These are phyloP conservation scores for Nylanderia fulva DNA, from an alignment of 1,140 invertebrate genomes.

Conservation along the genomic window DNA sequence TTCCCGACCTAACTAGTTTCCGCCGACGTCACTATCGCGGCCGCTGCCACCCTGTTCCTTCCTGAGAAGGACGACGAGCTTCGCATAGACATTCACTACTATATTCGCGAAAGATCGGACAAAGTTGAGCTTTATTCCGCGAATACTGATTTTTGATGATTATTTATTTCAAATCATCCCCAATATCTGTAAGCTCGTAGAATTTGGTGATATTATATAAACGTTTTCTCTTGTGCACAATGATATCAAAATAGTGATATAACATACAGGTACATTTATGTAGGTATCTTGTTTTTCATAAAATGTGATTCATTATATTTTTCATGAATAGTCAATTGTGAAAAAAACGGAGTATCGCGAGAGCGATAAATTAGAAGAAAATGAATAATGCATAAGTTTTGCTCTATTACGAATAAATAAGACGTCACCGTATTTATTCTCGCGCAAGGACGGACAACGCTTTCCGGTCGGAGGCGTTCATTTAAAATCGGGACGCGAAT, in stretches of 20 bases:
- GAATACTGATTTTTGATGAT: not conserved
- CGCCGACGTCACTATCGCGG: constrained; percentile 43
- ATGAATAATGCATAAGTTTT: not conserved
- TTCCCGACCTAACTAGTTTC: constrained; percentile 62
- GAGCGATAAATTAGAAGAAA: not conserved
- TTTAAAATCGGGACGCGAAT: constrained; percentile 52
- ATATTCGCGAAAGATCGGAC: not conserved
- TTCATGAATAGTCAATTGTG: not conserved
- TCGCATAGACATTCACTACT: not conserved
- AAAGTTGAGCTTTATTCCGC: not conserved
- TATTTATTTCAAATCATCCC: not conserved
- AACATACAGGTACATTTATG: not conserved
- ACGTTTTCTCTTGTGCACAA: too few relatives aligned
- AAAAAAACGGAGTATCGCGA: not conserved
- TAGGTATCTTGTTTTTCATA: not conserved
- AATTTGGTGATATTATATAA: not conserved
- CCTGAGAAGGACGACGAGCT: not conserved
- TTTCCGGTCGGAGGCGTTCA: not conserved
- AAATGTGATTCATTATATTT: not conserved
- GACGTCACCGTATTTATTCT: not conserved
- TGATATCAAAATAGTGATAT: not conserved
- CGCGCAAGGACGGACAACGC: not conserved
- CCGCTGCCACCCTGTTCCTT: constrained; percentile 18
- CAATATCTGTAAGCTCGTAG: not conserved
- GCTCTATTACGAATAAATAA: constrained; percentile 4